Conservation (phyloP, 2,113 vertebrate genomes). For the Barbus barbus region DNA sequence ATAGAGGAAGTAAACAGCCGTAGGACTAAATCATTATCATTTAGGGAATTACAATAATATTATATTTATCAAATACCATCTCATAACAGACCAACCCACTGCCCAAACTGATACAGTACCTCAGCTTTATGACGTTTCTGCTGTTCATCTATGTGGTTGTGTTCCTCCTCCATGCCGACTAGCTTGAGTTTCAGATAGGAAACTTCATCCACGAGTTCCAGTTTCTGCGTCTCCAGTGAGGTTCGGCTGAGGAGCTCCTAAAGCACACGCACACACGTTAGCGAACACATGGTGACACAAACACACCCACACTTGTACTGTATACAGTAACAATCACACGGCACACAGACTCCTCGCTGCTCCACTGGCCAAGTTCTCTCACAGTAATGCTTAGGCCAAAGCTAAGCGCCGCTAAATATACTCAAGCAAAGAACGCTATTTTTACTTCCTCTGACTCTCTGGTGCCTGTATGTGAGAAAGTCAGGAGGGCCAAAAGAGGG, state of each 20-base stretch:
- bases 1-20: background rate
- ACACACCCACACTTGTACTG: slow-evolving; percentile 29
- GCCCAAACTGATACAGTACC: slow-evolving; percentile 69
- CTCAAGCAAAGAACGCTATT: slow-evolving; percentile 66
- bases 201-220: slow-evolving; percentile 94
- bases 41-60: background rate
- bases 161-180: slow-evolving; percentile 88
- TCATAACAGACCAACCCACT: background rate
- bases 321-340: slow-evolving; percentile 5
- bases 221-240: slow-evolving; percentile 91
- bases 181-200: slow-evolving; percentile 93
- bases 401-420: slow-evolving; percentile 76
- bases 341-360: background rate
- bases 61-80: background rate
- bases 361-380: slow-evolving; percentile 57
- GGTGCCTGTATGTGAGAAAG: slow-evolving; percentile 33
- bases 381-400: slow-evolving; percentile 60
- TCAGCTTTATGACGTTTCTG: slow-evolving; percentile 89
- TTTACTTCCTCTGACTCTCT: slow-evolving; percentile 66
- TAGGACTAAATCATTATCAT: background rate
- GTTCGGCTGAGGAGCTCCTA: slow-evolving; percentile 93
- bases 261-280: slow-evolving; percentile 1
- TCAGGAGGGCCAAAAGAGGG: slow-evolving; percentile 32
- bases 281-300: slow-evolving; percentile 32
- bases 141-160: slow-evolving; percentile 71